phyloP scores from a whole-genome alignment of 1,140 invertebrate genomes.

The Drosophila subobscura region DNA sequence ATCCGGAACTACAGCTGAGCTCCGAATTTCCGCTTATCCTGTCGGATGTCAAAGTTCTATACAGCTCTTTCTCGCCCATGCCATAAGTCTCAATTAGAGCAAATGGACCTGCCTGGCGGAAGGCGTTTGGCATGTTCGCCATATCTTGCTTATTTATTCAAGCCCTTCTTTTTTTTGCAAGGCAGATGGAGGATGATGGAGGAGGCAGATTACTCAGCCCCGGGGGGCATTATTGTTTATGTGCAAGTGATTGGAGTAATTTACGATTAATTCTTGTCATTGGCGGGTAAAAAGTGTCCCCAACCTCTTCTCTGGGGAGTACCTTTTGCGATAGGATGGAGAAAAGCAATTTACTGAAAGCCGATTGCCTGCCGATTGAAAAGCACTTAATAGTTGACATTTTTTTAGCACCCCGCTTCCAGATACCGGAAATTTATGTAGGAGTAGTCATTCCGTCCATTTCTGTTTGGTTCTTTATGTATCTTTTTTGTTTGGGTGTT shows the following conservation, averaged over 20 bases:
- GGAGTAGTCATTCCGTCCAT: too few species aligned
- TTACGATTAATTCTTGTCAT: too few species aligned
- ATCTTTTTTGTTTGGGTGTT: constrained; percentile 35
- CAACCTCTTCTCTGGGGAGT: too few species aligned
- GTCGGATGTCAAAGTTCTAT: constrained; percentile 6
- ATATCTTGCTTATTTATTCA: constrained; percentile 23
- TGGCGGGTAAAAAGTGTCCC: too few species aligned
- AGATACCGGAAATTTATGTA: too few species aligned
- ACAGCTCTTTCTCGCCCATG: not conserved
- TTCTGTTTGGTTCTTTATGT: not conserved
- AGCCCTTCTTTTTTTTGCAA: constrained; percentile 1
- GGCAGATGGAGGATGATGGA: too few species aligned
- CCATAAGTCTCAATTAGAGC: constrained; percentile 68
- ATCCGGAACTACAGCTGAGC: not conserved
- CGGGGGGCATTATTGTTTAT: not conserved
- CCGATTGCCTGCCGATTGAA: too few species aligned
- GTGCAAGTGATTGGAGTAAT: too few species aligned
- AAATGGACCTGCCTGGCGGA: constrained; percentile 43
- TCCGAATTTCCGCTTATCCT: constrained; percentile 1
- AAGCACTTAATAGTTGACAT: too few species aligned
- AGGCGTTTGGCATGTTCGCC: constrained; percentile 51
- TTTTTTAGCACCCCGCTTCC: too few species aligned
- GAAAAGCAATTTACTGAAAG: too few species aligned
- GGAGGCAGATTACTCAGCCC: not conserved
- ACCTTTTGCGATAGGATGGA: too few species aligned